These are phyloP conservation scores for Tursiops truncatus DNA, from an alignment of 2,113 vertebrate genomes.

Conservation along the genomic window DNA sequence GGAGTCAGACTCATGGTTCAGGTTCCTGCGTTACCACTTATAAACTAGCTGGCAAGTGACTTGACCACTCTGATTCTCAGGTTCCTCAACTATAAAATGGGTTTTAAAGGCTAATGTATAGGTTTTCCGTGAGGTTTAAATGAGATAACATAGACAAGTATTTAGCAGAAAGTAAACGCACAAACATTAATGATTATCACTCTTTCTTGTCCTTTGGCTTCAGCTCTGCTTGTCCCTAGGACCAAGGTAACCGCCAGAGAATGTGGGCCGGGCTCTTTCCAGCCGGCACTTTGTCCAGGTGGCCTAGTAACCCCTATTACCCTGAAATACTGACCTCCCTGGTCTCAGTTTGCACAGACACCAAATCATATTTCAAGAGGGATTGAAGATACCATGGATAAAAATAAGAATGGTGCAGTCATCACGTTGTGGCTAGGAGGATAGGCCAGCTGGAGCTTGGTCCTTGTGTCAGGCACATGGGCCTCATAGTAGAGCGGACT, in stretches of 20 bases:
- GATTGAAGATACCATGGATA: neutral
- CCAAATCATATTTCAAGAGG: conserved; percentile 38
- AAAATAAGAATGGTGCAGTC: neutral
- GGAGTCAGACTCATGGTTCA: neutral
- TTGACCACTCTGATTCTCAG: neutral
- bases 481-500: neutral
- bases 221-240: neutral
- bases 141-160: neutral
- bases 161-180: neutral
- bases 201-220: neutral
- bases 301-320: neutral
- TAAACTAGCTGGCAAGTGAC: neutral
- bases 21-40: neutral
- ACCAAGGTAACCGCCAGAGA: neutral
- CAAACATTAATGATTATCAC: neutral
- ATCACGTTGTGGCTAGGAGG: neutral
- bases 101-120: neutral
- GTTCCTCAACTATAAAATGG: neutral
- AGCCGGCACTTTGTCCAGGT: neutral
- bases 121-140: neutral
- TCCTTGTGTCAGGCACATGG: neutral
- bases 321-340: neutral
- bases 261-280: neutral
- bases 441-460: neutral
- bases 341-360: neutral